These are phyloP conservation scores for Equus quagga DNA, from an alignment of 2,113 vertebrate genomes.

Conservation along the genomic window DNA sequence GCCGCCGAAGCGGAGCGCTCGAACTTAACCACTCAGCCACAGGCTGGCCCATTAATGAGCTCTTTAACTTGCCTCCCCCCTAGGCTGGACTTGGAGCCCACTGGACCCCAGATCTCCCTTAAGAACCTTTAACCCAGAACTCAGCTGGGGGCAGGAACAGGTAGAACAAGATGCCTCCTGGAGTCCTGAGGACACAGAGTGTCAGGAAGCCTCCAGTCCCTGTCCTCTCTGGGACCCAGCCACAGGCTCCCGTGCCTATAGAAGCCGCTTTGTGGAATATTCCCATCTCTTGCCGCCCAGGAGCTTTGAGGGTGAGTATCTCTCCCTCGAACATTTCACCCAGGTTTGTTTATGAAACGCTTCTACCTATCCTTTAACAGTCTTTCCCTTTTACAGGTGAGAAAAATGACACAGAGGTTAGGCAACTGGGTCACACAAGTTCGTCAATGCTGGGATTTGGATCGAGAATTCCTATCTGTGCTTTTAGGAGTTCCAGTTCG, in stretches of 20 bases:
- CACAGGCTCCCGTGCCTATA: not conserved
- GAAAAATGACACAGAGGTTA: not conserved
- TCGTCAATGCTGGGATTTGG: not conserved
- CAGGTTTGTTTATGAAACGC: not conserved
- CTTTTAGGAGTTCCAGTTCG: not conserved
- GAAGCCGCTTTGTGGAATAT: not conserved
- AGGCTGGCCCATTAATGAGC: not conserved
- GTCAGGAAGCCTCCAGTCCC: not conserved
- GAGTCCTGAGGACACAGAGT: not conserved
- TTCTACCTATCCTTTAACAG: not conserved
- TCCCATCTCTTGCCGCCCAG: not conserved
- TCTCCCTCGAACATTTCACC: not conserved
- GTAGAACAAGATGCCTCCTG: not conserved
- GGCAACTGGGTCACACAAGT: not conserved
- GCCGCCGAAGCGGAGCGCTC: too few relatives aligned
- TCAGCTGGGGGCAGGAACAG: conserved; percentile 45
- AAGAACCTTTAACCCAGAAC: conserved; percentile 36
- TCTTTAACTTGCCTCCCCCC: not conserved
- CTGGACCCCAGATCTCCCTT: conserved; percentile 12
- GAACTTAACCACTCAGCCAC: too few relatives aligned
- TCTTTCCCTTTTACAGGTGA: not conserved
- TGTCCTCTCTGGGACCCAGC: not conserved
- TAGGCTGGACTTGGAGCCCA: conserved; percentile 61
- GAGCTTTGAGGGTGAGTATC: conserved; percentile 12
- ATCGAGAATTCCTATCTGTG: not conserved